phyloP scores from a whole-genome alignment of 2,797 vertebrate species.

The Phoeniculus purpureus region DNA sequence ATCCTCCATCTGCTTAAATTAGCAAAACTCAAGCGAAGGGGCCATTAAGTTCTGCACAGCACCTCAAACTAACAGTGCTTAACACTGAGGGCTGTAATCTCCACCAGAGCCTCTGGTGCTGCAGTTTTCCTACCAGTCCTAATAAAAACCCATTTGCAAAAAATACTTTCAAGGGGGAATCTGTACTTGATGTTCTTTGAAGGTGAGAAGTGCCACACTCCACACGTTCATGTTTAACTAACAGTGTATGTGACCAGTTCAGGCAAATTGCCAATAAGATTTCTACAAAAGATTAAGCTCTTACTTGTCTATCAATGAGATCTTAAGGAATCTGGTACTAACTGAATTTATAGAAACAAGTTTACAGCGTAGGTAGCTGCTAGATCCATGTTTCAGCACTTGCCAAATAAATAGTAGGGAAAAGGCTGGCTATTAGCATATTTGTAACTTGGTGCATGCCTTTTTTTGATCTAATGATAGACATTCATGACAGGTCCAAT shows the following conservation, averaged over 20 bases:
- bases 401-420: neutral
- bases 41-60: neutral
- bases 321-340: neutral
- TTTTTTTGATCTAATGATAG: constrained; percentile 73
- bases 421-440: neutral
- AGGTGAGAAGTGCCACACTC: neutral
- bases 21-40: neutral
- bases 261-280: neutral
- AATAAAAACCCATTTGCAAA: neutral
- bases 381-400: neutral
- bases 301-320: neutral
- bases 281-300: neutral
- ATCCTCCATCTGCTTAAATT: neutral
- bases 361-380: neutral
- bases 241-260: neutral
- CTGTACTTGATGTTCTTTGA: neutral
- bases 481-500: constrained; percentile 58
- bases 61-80: neutral
- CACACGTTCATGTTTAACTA: neutral
- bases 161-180: neutral
- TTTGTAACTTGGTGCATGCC: neutral
- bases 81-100: neutral
- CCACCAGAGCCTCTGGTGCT: neutral
- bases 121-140: neutral
- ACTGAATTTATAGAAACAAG: neutral